Conservation (phyloP, 2,888 invertebrate genomes). For the Frankliniella intonsa region DNA sequence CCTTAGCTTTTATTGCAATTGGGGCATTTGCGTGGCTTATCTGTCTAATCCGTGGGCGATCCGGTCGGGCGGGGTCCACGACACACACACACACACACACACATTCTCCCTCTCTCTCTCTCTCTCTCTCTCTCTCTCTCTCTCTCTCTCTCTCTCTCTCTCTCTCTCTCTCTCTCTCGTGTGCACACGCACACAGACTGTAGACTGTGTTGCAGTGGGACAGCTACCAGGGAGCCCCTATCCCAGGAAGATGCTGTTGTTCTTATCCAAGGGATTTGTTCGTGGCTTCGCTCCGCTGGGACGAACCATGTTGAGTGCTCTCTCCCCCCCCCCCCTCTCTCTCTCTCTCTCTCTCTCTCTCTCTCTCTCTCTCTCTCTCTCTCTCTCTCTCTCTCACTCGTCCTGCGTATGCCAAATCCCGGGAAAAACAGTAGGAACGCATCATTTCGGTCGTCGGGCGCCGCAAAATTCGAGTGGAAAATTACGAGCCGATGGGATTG, state of each 20-base stretch:
- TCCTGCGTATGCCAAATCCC: too few species aligned
- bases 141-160: background rate
- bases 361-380: background rate
- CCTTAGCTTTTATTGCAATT: slow-evolving; percentile 27
- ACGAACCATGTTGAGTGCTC: background rate
- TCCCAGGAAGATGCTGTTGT: slow-evolving; percentile 4
- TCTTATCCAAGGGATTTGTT: slow-evolving; percentile 13
- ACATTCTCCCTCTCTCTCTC: too few species aligned
- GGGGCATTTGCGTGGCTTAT: slow-evolving; percentile 22
- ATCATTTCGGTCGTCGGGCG: too few species aligned
- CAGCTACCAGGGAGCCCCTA: background rate
- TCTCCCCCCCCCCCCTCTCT: background rate
- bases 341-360: background rate
- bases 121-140: too few species aligned
- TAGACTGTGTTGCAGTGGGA: background rate
- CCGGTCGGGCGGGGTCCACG: background rate
- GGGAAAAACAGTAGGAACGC: too few species aligned
- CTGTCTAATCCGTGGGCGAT: slow-evolving; percentile 3
- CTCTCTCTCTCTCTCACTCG: background rate
- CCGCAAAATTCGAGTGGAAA: too few species aligned
- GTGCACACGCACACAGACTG: background rate
- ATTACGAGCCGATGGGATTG: too few species aligned
- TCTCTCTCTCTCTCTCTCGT: too few species aligned
- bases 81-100: background rate
- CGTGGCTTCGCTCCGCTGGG: background rate